A percentile compares a stretch with the other conserved stretches of the same genome.
These are phyloP conservation scores for Hedychridium roseum DNA, from an alignment of 2,888 invertebrate species.

Conservation along the genomic window DNA sequence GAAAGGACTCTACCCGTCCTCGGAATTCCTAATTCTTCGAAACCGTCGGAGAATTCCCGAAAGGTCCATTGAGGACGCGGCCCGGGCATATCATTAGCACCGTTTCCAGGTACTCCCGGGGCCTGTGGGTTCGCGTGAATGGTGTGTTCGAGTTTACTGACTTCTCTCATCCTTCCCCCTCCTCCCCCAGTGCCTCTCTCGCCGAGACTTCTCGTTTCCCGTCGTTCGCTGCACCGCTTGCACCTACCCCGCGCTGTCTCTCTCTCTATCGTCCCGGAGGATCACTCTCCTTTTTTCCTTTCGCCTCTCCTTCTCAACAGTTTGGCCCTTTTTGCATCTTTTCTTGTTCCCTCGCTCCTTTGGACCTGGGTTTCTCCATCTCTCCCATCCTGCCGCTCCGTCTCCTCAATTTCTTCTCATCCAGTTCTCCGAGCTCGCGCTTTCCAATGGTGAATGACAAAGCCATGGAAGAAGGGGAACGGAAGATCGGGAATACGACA, in stretches of 20 bases:
- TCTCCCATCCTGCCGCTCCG: too few relatives aligned
- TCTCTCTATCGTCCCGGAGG: background rate
- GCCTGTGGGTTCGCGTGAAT: slow-evolving; percentile 50
- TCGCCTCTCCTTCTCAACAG: slow-evolving; percentile 7
- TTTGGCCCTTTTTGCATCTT: slow-evolving; percentile 5
- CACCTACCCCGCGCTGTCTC: slow-evolving; percentile 3
- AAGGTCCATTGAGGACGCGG: slow-evolving; percentile 59
- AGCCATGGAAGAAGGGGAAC: too few relatives aligned
- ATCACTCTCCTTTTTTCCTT: slow-evolving; percentile 7
- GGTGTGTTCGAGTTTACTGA: slow-evolving; percentile 47
- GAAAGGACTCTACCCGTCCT: slow-evolving; percentile 46
- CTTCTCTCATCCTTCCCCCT: slow-evolving; percentile 20
- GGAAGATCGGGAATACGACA: too few relatives aligned
- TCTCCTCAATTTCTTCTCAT: too few relatives aligned
- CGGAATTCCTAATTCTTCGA: slow-evolving; percentile 64
- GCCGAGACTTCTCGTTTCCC: background rate
- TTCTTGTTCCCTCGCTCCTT: slow-evolving; percentile 9
- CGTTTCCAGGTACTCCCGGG: slow-evolving; percentile 54
- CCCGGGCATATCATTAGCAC: slow-evolving; percentile 62
- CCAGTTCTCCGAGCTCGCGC: too few relatives aligned
- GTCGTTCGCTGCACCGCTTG: background rate
- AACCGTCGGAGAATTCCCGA: slow-evolving; percentile 63
- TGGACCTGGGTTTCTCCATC: too few relatives aligned
- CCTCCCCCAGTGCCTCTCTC: slow-evolving; percentile 3
- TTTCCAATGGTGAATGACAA: too few relatives aligned